Percentiles rank a stretch among this genome's conserved stretches.
These are phyloP conservation scores for Augochlora pura DNA, from an alignment of 1,140 invertebrate species.

Conservation along the genomic window DNA sequence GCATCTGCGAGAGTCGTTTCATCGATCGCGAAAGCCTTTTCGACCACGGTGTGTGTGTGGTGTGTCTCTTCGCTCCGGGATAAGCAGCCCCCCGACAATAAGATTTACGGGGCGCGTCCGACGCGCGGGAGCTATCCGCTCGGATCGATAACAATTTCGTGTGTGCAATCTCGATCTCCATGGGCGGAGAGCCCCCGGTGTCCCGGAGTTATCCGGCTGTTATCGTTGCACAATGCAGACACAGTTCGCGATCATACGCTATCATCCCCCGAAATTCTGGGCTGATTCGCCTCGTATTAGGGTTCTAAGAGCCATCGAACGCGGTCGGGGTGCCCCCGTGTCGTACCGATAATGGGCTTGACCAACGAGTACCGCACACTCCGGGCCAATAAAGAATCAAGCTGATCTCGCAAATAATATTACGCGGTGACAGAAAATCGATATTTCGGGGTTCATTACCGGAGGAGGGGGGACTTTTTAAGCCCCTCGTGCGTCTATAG, in stretches of 20 bases:
- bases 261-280: slow-evolving; percentile 53
- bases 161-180: slow-evolving; percentile 45
- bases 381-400: not conserved
- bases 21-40: too few relatives aligned
- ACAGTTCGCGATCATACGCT: slow-evolving; percentile 43
- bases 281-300: slow-evolving; percentile 28
- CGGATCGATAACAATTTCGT: slow-evolving; percentile 52
- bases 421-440: slow-evolving; percentile 3
- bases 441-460: not conserved
- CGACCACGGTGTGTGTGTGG: too few relatives aligned
- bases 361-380: slow-evolving; percentile 15
- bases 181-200: not conserved
- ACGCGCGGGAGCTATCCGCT: not conserved
- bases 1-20: too few relatives aligned
- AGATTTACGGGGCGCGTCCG: slow-evolving; percentile 37
- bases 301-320: slow-evolving; percentile 35
- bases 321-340: slow-evolving; percentile 8
- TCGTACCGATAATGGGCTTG: slow-evolving; percentile 43
- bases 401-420: not conserved
- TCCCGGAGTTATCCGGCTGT: slow-evolving; percentile 3
- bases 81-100: not conserved
- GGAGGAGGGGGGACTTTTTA: not conserved
- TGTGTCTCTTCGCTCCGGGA: not conserved
- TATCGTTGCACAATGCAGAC: slow-evolving; percentile 43
- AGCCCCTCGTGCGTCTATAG: not conserved